A percentile compares a stretch with the other conserved stretches of the same genome.
These are phyloP conservation scores for Tragopan temminckii DNA, from an alignment of 2,797 vertebrate genomes.

Conservation along the genomic window DNA sequence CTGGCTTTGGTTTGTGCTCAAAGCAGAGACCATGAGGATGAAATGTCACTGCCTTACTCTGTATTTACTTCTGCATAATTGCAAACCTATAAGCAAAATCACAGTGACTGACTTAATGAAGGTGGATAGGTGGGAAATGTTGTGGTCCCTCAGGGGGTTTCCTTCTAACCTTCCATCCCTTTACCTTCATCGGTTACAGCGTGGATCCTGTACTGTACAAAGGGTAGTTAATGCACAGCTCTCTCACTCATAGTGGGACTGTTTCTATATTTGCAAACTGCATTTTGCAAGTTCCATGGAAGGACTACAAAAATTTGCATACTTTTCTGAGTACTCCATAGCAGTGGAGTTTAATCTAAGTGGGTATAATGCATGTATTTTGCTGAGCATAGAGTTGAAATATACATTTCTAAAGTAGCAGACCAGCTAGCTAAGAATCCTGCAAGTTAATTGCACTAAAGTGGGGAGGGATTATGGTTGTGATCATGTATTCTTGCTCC, in stretches of 20 bases:
- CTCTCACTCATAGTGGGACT: background rate
- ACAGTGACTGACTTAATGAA: background rate
- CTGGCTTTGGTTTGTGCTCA: background rate
- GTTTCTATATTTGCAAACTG: background rate
- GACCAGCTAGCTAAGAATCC: background rate
- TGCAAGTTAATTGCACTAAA: background rate
- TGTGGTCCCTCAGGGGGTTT: background rate
- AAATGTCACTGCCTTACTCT: background rate
- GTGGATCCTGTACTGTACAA: background rate
- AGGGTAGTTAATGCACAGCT: background rate
- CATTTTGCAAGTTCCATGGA: background rate
- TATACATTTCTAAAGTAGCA: background rate
- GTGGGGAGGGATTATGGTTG: background rate
- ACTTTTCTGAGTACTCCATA: background rate
- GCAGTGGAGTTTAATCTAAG: background rate
- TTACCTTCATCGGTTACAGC: background rate
- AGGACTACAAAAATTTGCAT: background rate
- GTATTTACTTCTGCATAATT: constrained; percentile 11
- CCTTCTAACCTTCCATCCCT: background rate
- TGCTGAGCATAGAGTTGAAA: background rate
- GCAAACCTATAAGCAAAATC: background rate
- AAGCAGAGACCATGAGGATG: background rate
- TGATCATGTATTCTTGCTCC: background rate
- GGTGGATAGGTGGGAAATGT: background rate
- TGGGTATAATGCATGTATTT: background rate